A percentile compares a stretch with the other conserved stretches of the same genome.
Conservation (phyloP, 2,113 vertebrate genomes). For the Pluvianellus socialis region DNA sequence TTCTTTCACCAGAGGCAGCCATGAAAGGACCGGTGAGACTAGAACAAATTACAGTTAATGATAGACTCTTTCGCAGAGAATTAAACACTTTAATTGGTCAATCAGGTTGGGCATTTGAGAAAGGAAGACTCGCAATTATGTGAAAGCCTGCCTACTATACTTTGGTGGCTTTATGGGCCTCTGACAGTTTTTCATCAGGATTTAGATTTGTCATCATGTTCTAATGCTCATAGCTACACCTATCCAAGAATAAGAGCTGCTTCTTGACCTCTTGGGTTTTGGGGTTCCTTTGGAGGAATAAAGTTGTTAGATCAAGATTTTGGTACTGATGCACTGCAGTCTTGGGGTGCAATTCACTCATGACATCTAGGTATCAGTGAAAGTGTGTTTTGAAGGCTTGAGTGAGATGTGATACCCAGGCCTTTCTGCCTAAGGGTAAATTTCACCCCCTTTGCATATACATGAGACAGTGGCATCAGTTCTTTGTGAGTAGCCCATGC, state of each 20-base stretch:
- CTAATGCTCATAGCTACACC: neutral
- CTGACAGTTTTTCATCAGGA: neutral
- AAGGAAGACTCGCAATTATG: slow-evolving; percentile 15
- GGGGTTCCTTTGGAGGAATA: neutral
- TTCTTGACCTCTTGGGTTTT: neutral
- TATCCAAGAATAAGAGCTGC: neutral
- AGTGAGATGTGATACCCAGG: neutral
- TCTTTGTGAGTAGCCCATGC: neutral
- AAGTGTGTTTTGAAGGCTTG: neutral
- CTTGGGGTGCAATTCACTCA: neutral
- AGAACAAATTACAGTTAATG: slow-evolving; percentile 54
- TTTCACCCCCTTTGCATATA: neutral
- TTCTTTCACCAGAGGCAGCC: slow-evolving; percentile 56
- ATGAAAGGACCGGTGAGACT: slow-evolving; percentile 44
- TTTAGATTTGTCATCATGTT: slow-evolving; percentile 30
- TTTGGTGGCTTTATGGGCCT: slow-evolving; percentile 24
- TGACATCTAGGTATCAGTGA: fast-evolving
- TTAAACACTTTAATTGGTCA: slow-evolving; percentile 57
- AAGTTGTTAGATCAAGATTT: neutral
- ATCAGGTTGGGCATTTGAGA: slow-evolving; percentile 24
- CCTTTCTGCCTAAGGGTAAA: neutral
- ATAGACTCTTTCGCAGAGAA: slow-evolving; percentile 43
- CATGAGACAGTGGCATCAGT: neutral
- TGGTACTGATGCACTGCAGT: neutral
- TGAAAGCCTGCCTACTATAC: slow-evolving; percentile 25